Percentiles rank a stretch among this genome's conserved stretches.
Evolutionary conservation across 2,888 invertebrate genomes (phyloP).

Genomic region (Polietes domitor): DNA sequence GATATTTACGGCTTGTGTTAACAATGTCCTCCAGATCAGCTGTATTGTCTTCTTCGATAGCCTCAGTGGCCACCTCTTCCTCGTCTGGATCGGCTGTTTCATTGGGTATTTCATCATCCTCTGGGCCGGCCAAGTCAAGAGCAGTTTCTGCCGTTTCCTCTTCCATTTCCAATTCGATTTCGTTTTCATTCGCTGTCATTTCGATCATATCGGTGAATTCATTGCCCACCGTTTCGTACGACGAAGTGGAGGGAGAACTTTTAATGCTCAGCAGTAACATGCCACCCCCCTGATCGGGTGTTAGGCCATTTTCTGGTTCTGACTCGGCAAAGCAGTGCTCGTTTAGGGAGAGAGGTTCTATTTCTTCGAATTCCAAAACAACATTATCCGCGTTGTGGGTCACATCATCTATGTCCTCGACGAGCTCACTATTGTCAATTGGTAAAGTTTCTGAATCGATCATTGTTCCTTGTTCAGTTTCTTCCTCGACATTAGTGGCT

Average conservation of each 20-base stretch:
- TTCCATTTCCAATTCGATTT: constrained; percentile 25
- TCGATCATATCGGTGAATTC: constrained; percentile 78
- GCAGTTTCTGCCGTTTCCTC: constrained; percentile 33
- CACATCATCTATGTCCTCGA: background rate
- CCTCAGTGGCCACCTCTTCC: constrained; percentile 51
- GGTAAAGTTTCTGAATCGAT: too few relatives aligned
- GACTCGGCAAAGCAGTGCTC: constrained; percentile 77
- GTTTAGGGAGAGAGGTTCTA: constrained; percentile 74
- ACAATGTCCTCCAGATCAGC: constrained; percentile 61
- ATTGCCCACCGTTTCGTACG: constrained; percentile 81
- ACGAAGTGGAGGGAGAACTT: constrained; percentile 81
- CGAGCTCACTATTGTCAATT: background rate
- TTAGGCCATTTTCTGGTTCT: constrained; percentile 67
- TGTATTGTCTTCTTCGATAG: constrained; percentile 48
- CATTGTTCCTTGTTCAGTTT: too few relatives aligned
- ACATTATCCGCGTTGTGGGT: constrained; percentile 56
- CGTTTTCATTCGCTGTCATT: constrained; percentile 61
- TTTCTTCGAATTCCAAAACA: constrained; percentile 73
- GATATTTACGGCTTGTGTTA: constrained; percentile 74
- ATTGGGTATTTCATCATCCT: constrained; percentile 50
- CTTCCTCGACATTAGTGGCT: too few relatives aligned
- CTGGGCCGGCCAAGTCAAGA: constrained; percentile 6
- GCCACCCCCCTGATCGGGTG: constrained; percentile 69
- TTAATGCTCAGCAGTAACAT: constrained; percentile 75
- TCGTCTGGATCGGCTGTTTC: constrained; percentile 34